Base-by-base conservation (phyloP, 2,113 vertebrate species). In the Geothlypis trichas region DNA sequence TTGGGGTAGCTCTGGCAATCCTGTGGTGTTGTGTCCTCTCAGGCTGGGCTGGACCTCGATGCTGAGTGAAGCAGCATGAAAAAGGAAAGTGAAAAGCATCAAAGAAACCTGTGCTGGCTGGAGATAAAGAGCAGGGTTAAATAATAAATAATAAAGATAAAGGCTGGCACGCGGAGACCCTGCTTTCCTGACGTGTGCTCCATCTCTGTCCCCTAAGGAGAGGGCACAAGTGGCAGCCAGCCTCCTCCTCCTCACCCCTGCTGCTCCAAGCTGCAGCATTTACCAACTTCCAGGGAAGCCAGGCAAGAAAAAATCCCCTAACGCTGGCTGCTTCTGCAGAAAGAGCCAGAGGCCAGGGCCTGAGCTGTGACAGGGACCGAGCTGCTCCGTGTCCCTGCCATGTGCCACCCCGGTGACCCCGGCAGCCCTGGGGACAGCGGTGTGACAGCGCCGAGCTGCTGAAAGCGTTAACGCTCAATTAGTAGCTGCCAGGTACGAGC, bases 401-500 rank as follows among this genome's bases (percentile, higher is more conserved):
- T 24, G 75, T 20, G 5, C 5, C 30, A 9, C 39, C 47, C 7
- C 0, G n/a, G 21, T 72, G 78, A 68, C 63, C 74, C 67, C 47
- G 3, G 9, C 59, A 27, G 3, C 6, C 5, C 37, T 41, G 15
- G 4, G 57, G 77, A 79, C 1, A 26, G 3, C 81, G 26, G 11
- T 1, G 4, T 8, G 69, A 10, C 54, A 31, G 7, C 1, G 69
- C 83, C 6, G 44, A 18, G 82, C 94, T 35, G 75, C 95, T 61
- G 95, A 95, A 96, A 97, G 92, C 22, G 90, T 95, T 97, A 95
- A 95, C 59, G 15, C 95, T 94, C 81, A 1, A 44, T 84, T 31
- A 79, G 88, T 37, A 78, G 95, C 96, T 97, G 96, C 96, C 96
- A 96, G 96, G 95, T 95, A 94, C 93, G 33, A 93, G 96, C 95